phyloP scores from a whole-genome alignment of 2,113 vertebrate species.

The Tragelaphus buxtoni region DNA sequence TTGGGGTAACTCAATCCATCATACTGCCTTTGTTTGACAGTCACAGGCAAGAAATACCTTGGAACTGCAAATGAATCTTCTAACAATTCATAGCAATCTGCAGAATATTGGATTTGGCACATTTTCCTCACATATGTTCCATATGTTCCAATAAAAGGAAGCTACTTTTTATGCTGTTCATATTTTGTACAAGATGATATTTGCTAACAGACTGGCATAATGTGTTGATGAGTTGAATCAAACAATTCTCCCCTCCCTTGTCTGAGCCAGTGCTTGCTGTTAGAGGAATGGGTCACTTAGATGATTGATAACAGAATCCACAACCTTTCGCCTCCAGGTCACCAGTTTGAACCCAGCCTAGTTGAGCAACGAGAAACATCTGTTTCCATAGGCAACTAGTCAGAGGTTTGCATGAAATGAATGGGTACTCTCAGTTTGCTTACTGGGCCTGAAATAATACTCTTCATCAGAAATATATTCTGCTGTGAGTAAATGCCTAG shows the following conservation, averaged over 20 bases:
- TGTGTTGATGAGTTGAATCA: slow-evolving; percentile 5
- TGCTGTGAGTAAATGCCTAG: neutral
- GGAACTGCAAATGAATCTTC: neutral
- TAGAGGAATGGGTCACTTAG: neutral
- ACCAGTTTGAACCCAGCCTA: slow-evolving; percentile 38
- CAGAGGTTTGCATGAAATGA: slow-evolving; percentile 7
- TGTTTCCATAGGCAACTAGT: slow-evolving; percentile 43
- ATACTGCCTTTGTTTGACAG: slow-evolving; percentile 31
- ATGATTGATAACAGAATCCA: slow-evolving; percentile 60
- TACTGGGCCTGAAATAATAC: slow-evolving; percentile 49
- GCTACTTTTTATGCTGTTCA: neutral
- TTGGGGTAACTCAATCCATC: slow-evolving; percentile 43
- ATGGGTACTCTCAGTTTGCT: slow-evolving; percentile 27
- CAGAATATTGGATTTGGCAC: neutral
- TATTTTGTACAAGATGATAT: neutral
- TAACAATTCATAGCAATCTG: slow-evolving; percentile 17
- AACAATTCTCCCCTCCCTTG: neutral
- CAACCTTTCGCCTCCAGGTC: slow-evolving; percentile 52
- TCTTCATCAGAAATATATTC: slow-evolving; percentile 2
- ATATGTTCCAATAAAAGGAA: slow-evolving; percentile 23
- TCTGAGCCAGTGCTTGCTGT: neutral
- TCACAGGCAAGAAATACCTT: neutral
- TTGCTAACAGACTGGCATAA: neutral
- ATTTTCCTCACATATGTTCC: neutral
- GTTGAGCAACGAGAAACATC: slow-evolving; percentile 45